Base-by-base conservation (phyloP, 2,888 invertebrate genomes). In the Agrochola macilenta region DNA sequence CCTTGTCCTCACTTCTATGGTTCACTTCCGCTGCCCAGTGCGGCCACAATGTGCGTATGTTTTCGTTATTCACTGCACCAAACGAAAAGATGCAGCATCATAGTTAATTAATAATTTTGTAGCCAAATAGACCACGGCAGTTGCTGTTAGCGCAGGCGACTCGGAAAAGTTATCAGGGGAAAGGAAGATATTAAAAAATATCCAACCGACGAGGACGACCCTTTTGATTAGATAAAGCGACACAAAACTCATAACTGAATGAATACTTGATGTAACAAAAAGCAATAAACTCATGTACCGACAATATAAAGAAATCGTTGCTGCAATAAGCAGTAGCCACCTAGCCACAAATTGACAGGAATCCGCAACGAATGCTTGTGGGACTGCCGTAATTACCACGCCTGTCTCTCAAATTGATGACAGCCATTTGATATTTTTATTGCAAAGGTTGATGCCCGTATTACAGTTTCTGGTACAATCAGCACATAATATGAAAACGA, bases 401-500 rank as follows among this genome's bases (percentile, higher is more conserved):
- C 35, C 23, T 35, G 61, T 17, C 70, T 57, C 66, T 58, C 35
- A 54, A 26, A 52, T 58, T 58, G 46, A 76, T 68, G 58, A 71
- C 26, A 39, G 60, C 65, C n/a, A 35, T 79, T 49, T 57, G 61
- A 52, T 20, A 69, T 35, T 79, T 74, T 70, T 57, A 66, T 80
- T 80, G 46, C 60, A 26, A 68, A 64, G 52, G 64, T 69, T 30
- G 65, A 60, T 74, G 64, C 35, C 58, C 30, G 9, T 58, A 58
- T 35, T 23, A 43, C n/a, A 35, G 0, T 43, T 52, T 35, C 64
- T 57, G 43, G 39, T 71, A 46, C 49, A 64, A 52, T 65, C 70
- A 58, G 43, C 39, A 78, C 64, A 52, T 26, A 43, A 20, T 52
- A 26, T 57, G 30, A 23, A 26, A 64, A 78, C n/a, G 49, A 52